phyloP scores from a whole-genome alignment of 2,888 invertebrate genomes.

The Lithosia quadra region DNA sequence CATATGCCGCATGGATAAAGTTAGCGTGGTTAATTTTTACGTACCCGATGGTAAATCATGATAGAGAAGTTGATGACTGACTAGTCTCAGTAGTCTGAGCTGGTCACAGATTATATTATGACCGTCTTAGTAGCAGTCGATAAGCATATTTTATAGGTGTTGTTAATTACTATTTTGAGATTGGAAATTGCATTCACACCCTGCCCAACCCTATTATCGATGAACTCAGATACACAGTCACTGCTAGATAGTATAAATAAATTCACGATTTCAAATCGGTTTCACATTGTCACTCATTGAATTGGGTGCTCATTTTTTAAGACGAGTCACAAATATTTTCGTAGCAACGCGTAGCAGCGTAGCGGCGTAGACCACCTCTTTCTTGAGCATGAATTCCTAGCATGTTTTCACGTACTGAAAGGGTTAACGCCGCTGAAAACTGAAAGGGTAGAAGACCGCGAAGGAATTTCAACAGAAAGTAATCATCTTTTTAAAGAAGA shows the following conservation, averaged over 20 bases:
- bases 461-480: conserved; percentile 2
- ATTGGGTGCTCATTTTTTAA: conserved; percentile 8
- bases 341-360: conserved; percentile 32
- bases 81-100: no score
- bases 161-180: no score
- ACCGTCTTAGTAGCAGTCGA: no score
- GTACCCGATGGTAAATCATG: no score
- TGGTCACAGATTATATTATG: no score
- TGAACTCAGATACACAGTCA: not conserved
- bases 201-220: not conserved
- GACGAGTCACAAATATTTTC: conserved; percentile 42
- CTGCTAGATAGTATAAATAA: not conserved
- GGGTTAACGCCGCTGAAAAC: conserved; percentile 72
- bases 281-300: not conserved
- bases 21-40: no score
- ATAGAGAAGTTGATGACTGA: no score
- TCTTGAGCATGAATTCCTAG: conserved; percentile 62
- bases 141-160: no score
- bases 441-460: conserved; percentile 10
- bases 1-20: no score
- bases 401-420: conserved; percentile 81
- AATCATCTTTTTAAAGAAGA: not conserved
- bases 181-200: not conserved
- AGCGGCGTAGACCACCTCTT: conserved; percentile 64
- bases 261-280: not conserved